These are phyloP conservation scores for Mesorhabditis spiculigera DNA, from an alignment of 2,888 invertebrate species.

Conservation along the genomic window DNA sequence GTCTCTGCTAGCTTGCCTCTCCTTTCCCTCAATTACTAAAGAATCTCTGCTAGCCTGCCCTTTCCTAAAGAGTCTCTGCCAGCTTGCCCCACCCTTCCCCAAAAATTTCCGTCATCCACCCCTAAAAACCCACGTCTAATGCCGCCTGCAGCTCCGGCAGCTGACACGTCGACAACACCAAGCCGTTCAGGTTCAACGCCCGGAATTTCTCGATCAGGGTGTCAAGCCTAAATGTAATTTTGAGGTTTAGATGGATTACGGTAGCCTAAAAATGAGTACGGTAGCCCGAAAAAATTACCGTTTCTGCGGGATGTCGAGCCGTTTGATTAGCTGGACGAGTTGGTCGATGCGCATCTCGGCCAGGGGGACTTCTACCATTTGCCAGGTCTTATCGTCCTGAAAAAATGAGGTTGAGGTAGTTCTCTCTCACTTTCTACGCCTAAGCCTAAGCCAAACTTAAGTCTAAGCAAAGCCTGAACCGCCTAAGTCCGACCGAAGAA, in stretches of 20 bases:
- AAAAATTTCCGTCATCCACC: too few relatives aligned
- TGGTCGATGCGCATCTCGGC: slow-evolving; percentile 46
- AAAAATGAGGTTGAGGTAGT: neutral
- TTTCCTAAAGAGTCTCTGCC: too few relatives aligned
- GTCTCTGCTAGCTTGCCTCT: too few relatives aligned
- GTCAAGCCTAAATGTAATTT: neutral
- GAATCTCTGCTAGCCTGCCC: too few relatives aligned
- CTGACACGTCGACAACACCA: slow-evolving; percentile 59
- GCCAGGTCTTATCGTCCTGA: slow-evolving; percentile 39
- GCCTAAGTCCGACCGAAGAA: neutral
- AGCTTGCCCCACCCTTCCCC: too few relatives aligned
- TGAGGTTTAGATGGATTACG: slow-evolving; percentile 8
- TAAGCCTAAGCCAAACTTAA: too few relatives aligned
- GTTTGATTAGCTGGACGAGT: slow-evolving; percentile 29
- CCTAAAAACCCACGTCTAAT: slow-evolving; percentile 13
- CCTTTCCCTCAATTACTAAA: too few relatives aligned
- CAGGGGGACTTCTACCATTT: slow-evolving; percentile 33
- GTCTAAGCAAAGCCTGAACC: too few relatives aligned
- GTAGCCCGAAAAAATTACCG: slow-evolving; percentile 20
- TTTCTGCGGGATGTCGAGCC: slow-evolving; percentile 37
- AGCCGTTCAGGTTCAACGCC: slow-evolving; percentile 50
- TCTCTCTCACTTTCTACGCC: too few relatives aligned
- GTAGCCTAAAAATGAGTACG: slow-evolving; percentile 7
- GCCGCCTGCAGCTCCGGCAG: slow-evolving; percentile 58
- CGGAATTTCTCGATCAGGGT: slow-evolving; percentile 4